Conservation (phyloP, 2,888 invertebrate genomes). For the Spilosoma lubricipeda region DNA sequence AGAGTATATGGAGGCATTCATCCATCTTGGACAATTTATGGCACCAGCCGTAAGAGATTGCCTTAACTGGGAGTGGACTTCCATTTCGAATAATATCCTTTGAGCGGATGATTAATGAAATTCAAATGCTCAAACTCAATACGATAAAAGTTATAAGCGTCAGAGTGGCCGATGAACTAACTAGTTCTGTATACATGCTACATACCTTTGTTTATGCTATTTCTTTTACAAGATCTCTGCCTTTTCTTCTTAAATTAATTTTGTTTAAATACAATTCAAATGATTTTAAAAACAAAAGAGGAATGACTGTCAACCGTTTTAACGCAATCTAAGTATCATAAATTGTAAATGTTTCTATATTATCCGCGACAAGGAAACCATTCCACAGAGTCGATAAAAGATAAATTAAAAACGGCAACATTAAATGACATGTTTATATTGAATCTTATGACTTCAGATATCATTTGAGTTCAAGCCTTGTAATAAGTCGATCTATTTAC, state of each 20-base stretch:
- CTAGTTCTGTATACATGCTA: neutral
- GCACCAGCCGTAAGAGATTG: conserved; percentile 26
- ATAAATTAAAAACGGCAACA: neutral
- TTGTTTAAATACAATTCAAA: no score
- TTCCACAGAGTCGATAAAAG: neutral
- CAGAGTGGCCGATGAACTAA: neutral
- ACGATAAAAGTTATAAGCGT: neutral
- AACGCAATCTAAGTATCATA: neutral
- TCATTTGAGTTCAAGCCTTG: neutral
- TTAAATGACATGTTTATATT: neutral
- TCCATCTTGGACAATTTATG: conserved; percentile 56
- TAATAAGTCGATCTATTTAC: neutral
- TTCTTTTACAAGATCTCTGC: neutral
- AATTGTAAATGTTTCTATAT: neutral
- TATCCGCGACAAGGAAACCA: neutral
- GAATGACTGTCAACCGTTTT: no score
- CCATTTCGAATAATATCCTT: conserved; percentile 34
- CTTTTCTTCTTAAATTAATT: neutral
- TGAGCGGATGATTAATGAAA: conserved; percentile 9
- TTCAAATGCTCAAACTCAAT: conserved; percentile 7
- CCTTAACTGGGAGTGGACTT: conserved; percentile 23
- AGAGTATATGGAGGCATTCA: conserved; percentile 48
- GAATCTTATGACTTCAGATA: neutral
- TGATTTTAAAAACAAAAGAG: no score
- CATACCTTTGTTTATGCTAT: neutral